Conservation (phyloP, 2,113 vertebrate genomes). For the Elaphurus davidianus region DNA sequence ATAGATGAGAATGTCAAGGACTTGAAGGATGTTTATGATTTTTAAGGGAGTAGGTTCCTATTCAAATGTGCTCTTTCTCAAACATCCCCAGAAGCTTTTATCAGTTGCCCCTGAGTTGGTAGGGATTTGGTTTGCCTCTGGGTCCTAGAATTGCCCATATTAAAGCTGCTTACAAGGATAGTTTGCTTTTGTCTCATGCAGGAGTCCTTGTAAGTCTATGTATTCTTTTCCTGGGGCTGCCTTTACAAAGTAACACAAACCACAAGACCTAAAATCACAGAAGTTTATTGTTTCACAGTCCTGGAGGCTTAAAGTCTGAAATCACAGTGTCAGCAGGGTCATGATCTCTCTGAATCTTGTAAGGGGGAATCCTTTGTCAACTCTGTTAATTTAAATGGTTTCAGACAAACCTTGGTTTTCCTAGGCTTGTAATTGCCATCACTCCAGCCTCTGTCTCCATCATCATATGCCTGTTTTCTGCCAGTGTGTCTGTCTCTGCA, state of each 20-base stretch:
- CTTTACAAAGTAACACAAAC: not conserved
- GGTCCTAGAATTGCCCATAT: not conserved
- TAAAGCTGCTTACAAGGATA: not conserved
- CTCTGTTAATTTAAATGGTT: not conserved
- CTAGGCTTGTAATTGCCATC: accelerated
- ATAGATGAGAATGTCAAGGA: not conserved
- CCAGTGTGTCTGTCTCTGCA: not conserved
- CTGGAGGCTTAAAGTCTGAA: not conserved
- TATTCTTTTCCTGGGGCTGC: not conserved
- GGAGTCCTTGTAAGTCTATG: not conserved
- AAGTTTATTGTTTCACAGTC: not conserved
- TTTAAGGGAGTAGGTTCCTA: not conserved
- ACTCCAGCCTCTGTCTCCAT: not conserved
- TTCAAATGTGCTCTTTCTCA: not conserved
- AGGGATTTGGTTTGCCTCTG: not conserved
- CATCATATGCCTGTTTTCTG: not conserved
- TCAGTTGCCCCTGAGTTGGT: not conserved
- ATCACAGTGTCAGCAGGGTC: too few species aligned
- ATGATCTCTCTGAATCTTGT: accelerated
- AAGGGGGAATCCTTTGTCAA: accelerated
- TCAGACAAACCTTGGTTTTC: accelerated
- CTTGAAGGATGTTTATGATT: not conserved
- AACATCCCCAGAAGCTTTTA: not conserved
- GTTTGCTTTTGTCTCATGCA: not conserved
- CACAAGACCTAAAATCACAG: not conserved